These are phyloP conservation scores for Siderastrea radians DNA, from an alignment of 92 coral and sea anemone species.

Conservation along the genomic window DNA sequence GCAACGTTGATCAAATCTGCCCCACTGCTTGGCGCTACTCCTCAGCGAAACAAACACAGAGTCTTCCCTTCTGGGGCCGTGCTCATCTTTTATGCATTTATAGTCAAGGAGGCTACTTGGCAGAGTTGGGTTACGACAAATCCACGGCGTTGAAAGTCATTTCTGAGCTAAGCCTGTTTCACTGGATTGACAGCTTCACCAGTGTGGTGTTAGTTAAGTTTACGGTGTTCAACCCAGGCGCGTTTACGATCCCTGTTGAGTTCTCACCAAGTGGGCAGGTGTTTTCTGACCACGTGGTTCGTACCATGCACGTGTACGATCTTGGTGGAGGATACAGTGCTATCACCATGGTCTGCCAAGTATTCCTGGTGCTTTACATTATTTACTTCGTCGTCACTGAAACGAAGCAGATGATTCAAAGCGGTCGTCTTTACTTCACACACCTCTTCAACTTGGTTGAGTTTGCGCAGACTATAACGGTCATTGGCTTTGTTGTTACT, in stretches of 20 bases:
- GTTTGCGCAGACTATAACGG: constrained; percentile 47
- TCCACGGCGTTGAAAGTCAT: constrained; percentile 21
- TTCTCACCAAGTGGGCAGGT: constrained; percentile 55
- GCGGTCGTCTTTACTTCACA: constrained; percentile 36
- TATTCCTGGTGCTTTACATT: constrained; percentile 40
- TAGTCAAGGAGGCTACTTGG: constrained; percentile 62
- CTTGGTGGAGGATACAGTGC: constrained; percentile 62
- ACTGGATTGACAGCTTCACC: constrained; percentile 62
- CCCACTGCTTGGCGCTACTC: constrained; percentile 55
- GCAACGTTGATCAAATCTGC: constrained; percentile 7
- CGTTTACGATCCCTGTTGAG: constrained; percentile 50
- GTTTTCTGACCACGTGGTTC: constrained; percentile 15
- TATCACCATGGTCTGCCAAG: constrained; percentile 47
- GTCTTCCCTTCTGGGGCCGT: constrained; percentile 28
- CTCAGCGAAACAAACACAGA: constrained; percentile 16
- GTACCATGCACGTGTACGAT: constrained; percentile 58
- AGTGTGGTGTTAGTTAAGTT: constrained; percentile 59
- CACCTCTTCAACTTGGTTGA: constrained; percentile 58
- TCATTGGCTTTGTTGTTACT: constrained; percentile 48
- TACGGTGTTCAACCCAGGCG: constrained; percentile 49
- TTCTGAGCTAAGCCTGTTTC: background rate
- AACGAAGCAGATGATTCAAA: constrained; percentile 30
- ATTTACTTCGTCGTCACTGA: constrained; percentile 45
- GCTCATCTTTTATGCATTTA: constrained; percentile 5
- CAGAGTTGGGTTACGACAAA: constrained; percentile 37